Conservation (phyloP, 2,113 vertebrate genomes). For the Mionectes macconnelli region DNA sequence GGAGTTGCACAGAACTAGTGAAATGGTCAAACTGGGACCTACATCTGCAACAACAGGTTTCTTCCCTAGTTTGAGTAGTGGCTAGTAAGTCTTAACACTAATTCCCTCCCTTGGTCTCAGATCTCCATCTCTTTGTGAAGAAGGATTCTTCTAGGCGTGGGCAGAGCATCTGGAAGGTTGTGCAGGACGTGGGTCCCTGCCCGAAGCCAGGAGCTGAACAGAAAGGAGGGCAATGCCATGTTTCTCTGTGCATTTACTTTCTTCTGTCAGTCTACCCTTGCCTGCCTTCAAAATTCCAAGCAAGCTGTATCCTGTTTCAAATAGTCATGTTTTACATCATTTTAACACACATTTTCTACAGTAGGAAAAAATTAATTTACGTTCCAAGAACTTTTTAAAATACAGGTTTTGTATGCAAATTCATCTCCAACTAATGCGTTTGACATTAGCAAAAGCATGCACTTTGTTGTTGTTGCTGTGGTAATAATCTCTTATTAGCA, state of each 20-base stretch:
- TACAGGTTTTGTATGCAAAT: background rate
- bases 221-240: background rate
- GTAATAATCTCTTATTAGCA: background rate
- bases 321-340: background rate
- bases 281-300: background rate
- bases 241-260: conserved; percentile 25
- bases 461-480: background rate
- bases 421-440: background rate
- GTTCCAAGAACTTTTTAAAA: background rate
- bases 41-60: background rate
- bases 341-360: background rate
- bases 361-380: background rate
- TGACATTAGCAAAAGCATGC: background rate
- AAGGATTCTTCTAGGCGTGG: background rate
- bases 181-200: background rate
- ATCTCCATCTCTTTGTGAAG: background rate
- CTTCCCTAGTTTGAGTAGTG: background rate
- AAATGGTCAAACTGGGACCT: background rate
- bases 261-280: background rate
- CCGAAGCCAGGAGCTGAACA: background rate
- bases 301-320: background rate
- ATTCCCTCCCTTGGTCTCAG: background rate
- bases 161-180: background rate
- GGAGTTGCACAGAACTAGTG: background rate
- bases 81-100: conserved; percentile 20